Conservation (phyloP, 37 sponge, comb jelly and placozoan genomes). For the Chondrilla cf. caribensis region DNA sequence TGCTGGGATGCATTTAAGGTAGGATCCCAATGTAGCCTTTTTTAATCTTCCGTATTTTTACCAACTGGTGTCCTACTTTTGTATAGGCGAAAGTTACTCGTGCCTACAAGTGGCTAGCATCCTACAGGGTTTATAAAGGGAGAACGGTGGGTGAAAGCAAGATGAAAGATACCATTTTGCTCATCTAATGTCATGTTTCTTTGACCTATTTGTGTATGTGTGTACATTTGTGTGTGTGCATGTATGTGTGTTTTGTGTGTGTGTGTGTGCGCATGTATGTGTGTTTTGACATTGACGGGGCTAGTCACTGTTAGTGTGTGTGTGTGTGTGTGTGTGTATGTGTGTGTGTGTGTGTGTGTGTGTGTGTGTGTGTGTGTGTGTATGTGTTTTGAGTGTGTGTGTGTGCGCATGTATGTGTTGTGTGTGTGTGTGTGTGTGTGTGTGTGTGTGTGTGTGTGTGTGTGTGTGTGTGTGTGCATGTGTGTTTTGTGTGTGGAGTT, state of each 20-base stretch:
- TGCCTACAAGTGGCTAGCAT: conserved; percentile 27
- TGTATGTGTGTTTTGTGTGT: not conserved
- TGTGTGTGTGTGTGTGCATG: no score
- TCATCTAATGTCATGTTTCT: not conserved
- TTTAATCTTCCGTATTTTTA: not conserved
- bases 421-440: no score
- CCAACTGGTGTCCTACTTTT: not conserved
- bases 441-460: no score
- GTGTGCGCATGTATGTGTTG: no score
- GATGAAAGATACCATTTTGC: not conserved
- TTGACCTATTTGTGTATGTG: not conserved
- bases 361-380: no score
- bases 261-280: not conserved
- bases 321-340: no score
- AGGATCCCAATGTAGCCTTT: not conserved
- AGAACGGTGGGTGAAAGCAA: conserved; percentile 5
- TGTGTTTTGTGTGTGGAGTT: no score
- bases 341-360: no score
- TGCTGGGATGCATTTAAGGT: conserved; percentile 40
- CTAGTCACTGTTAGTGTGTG: no score
- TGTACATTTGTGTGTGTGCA: not conserved
- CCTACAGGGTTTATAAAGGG: conserved; percentile 37
- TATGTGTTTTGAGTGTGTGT: no score
- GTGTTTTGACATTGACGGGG: no score
- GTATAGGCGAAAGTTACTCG: conserved; percentile 30